Percentiles rank a stretch among this genome's conserved stretches.
phyloP scores from a whole-genome alignment of 1,140 invertebrate species.

The Zaprionus camerounensis region DNA sequence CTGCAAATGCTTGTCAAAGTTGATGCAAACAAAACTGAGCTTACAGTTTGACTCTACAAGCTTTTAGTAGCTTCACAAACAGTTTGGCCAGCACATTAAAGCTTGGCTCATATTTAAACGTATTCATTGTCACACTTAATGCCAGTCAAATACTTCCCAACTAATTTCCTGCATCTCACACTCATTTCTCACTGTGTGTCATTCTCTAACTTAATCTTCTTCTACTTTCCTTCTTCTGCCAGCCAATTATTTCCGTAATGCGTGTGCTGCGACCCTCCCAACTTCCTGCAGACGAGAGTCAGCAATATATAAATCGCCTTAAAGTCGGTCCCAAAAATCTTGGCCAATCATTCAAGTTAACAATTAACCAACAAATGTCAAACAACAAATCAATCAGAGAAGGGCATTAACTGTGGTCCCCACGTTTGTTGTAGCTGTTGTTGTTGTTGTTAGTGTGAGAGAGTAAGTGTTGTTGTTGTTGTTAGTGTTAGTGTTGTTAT shows the following conservation, averaged over 20 bases:
- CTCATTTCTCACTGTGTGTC: background rate
- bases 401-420: slow-evolving; percentile 66
- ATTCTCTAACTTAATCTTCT: slow-evolving; percentile 22
- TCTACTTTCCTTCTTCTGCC: slow-evolving; percentile 7
- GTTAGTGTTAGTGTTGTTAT: slow-evolving; percentile 4
- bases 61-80: background rate
- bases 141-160: background rate
- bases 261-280: slow-evolving; percentile 21
- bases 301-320: slow-evolving; percentile 56
- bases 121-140: background rate
- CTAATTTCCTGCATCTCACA: background rate
- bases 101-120: fast-evolving
- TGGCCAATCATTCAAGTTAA: slow-evolving; percentile 76
- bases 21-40: background rate
- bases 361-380: slow-evolving; percentile 67
- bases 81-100: too few species aligned
- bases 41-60: background rate
- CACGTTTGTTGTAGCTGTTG: background rate
- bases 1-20: too few species aligned
- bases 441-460: background rate
- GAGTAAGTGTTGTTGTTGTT: slow-evolving; percentile 12
- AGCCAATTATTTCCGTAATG: slow-evolving; percentile 31
- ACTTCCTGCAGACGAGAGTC: slow-evolving; percentile 47
- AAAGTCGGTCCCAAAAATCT: slow-evolving; percentile 53
- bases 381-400: slow-evolving; percentile 72